A percentile compares a stretch with the other conserved stretches of the same genome.
phyloP scores from a whole-genome alignment of 2,888 invertebrate genomes.

The Drosophila bunnanda region DNA sequence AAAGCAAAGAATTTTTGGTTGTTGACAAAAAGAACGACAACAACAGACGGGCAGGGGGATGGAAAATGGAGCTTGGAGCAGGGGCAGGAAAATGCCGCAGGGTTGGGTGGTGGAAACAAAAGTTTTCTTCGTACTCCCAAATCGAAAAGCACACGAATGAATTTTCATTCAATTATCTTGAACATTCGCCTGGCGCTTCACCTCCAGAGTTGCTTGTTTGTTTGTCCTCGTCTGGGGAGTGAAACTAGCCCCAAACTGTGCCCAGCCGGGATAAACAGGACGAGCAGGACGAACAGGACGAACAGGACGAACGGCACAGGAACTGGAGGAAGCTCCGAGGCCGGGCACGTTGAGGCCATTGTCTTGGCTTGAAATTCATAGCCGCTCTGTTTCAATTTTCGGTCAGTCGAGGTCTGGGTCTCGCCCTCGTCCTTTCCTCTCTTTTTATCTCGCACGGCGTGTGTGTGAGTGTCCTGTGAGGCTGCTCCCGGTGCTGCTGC shows the following conservation, averaged over 20 bases:
- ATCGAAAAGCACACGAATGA: constrained; percentile 79
- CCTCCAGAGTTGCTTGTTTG: constrained; percentile 55
- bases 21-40: constrained; percentile 33
- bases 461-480: constrained; percentile 20
- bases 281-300: not conserved
- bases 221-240: constrained; percentile 66
- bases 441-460: constrained; percentile 19
- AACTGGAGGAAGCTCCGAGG: constrained; percentile 6
- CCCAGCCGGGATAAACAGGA: constrained; percentile 5
- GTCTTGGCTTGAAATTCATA: constrained; percentile 77
- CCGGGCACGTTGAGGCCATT: constrained; percentile 63
- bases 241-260: constrained; percentile 73
- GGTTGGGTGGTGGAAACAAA: constrained; percentile 14
- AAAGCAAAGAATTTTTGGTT: constrained; percentile 63
- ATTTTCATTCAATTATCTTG: constrained; percentile 79
- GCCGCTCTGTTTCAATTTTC: constrained; percentile 77
- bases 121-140: constrained; percentile 59
- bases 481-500: constrained; percentile 15
- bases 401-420: constrained; percentile 50
- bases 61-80: not conserved
- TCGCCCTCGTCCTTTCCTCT: not conserved
- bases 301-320: not conserved
- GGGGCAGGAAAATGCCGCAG: constrained; percentile 1
- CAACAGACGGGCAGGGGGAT: constrained; percentile 16
- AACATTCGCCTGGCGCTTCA: constrained; percentile 59